Percentiles rank a stretch among this genome's conserved stretches.
Evolutionary conservation across 2,113 vertebrate species (phyloP).

Genomic region (Corythaixoides concolor): DNA sequence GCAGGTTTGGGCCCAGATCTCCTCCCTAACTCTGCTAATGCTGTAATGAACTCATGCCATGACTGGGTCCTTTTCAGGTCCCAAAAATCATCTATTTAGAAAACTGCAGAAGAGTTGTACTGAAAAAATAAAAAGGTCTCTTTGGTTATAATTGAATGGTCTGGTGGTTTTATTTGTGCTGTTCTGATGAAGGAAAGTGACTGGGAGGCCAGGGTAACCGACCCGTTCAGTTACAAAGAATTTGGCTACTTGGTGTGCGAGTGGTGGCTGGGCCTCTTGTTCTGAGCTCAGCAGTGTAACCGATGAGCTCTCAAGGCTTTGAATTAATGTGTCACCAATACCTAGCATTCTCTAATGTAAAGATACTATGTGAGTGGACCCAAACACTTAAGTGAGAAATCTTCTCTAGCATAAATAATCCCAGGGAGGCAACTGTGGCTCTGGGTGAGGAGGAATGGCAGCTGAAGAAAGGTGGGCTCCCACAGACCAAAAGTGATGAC

Average conservation of each 20-base stretch:
- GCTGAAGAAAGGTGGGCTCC: background rate
- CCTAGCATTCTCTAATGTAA: background rate
- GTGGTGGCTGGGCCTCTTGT: background rate
- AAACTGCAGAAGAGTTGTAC: background rate
- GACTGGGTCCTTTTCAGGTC: background rate
- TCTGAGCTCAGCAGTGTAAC: background rate
- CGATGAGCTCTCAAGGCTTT: background rate
- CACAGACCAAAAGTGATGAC: background rate
- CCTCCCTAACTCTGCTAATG: background rate
- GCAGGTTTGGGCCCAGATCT: background rate
- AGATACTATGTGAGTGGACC: background rate
- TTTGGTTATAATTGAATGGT: background rate
- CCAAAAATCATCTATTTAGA: background rate
- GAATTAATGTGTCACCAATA: background rate
- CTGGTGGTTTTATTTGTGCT: background rate
- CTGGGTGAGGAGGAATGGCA: fast-evolving
- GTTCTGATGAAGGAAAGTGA: background rate
- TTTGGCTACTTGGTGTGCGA: background rate
- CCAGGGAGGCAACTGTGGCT: background rate
- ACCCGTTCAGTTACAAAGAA: background rate
- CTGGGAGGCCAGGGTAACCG: background rate
- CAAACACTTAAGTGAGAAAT: background rate
- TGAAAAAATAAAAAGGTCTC: background rate
- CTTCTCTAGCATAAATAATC: background rate
- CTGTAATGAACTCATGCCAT: background rate